phyloP scores from a whole-genome alignment of 2,888 invertebrate species.

The Tetragnatha montana region DNA sequence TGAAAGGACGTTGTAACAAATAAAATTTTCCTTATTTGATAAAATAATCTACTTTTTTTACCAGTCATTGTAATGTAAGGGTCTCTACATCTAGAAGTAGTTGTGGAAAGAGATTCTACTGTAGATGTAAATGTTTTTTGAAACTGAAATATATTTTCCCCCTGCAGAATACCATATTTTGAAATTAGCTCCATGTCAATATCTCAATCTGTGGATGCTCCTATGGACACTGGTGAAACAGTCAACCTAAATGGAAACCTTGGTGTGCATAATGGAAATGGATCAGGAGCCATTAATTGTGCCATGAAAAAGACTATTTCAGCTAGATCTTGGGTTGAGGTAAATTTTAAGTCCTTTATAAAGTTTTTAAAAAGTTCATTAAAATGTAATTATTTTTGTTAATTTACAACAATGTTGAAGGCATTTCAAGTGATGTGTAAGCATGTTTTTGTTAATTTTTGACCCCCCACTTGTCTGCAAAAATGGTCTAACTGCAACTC shows the following conservation, averaged over 20 bases:
- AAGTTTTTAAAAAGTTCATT: background rate
- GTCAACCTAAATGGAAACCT: conserved; percentile 82
- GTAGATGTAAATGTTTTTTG: background rate
- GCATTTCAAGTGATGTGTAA: no score
- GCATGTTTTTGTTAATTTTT: no score
- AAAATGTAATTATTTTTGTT: no score
- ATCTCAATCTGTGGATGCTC: conserved; percentile 94
- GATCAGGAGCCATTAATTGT: conserved; percentile 85
- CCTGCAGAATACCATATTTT: conserved; percentile 82
- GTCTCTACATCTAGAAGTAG: background rate
- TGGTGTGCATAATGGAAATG: conserved; percentile 88
- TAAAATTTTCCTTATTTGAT: background rate
- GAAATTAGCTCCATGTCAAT: conserved; percentile 96
- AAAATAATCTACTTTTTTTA: background rate
- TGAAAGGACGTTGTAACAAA: no score
- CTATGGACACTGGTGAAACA: conserved; percentile 89
- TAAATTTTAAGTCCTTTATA: conserved; percentile 74
- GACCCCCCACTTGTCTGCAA: no score
- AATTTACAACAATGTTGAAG: no score
- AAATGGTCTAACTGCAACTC: no score
- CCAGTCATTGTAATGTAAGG: background rate
- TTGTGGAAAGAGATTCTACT: background rate
- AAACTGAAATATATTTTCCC: conserved; percentile 1
- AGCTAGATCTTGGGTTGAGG: conserved; percentile 91
- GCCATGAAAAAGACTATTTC: conserved; percentile 86